Evolutionary conservation across 2,888 invertebrate genomes (phyloP).

Genomic region (Isotomurus palustris): DNA sequence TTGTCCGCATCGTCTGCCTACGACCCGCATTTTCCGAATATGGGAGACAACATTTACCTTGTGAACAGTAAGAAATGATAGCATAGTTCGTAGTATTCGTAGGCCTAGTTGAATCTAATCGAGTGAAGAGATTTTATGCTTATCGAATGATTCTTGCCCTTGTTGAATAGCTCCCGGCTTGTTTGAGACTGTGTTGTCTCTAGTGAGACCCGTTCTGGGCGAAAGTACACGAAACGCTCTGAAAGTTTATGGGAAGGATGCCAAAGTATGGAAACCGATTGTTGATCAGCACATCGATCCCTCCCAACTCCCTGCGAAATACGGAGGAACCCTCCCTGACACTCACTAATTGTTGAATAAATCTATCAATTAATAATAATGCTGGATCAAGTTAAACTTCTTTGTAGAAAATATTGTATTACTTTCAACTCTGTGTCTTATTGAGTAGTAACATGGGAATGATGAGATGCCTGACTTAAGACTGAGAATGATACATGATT

Average conservation of each 20-base stretch:
- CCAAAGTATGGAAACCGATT: neutral
- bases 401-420: no score
- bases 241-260: neutral
- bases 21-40: neutral
- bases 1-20: neutral
- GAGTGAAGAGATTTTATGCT: neutral
- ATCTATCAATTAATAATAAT: no score
- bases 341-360: no score
- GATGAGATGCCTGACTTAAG: no score
- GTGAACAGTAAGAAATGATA: neutral
- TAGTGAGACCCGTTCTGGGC: neutral
- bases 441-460: no score
- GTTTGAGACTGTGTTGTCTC: neutral
- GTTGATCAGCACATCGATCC: neutral
- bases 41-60: neutral
- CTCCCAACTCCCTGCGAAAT: neutral
- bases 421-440: no score
- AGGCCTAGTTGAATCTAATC: neutral
- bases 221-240: neutral
- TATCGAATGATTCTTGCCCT: no score
- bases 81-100: neutral
- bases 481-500: no score
- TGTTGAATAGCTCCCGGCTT: neutral
- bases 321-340: no score
- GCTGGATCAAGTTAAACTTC: no score